Base-by-base conservation (phyloP, 1,140 invertebrate species). In the Oreohelix idahoensis region DNA sequence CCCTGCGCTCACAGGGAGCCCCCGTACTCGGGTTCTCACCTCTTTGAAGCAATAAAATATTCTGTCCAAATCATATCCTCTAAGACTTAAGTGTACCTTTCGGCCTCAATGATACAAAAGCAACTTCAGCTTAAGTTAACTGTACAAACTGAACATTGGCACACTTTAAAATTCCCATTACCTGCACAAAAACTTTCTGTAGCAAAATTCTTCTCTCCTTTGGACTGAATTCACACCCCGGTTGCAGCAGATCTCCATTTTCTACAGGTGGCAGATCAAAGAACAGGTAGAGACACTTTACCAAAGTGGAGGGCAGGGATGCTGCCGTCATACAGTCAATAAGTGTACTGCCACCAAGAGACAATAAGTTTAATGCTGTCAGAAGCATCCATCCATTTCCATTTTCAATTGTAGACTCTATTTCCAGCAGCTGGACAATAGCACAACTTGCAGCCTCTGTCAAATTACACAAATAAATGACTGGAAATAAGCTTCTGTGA, bases 271-370 rank as follows among this genome's bases (percentile, higher is more conserved):
- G 98, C 71, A 99, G 94, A 94, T 99, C 98, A 93, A 99, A 99
- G 93, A 99, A 99, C 83, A 99, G 93, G 92, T 99, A 99, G 49
- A 99, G 94, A 94, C 98, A 99, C 94, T 99, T 99, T 10, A 99
- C 98, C 89, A 99, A 94, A 45, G 98, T 99, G 82, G 97, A 99
- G 53, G 98, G 98, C 85, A 99, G 96, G 35, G 97, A 96, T 73
- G 96, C 96, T 74, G 96, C 96, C 79, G 98, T 98, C 97, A 99
- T 98, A 53, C 98, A 92, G 87, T 94, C 93, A 58, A 94, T 92
- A 20, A 93, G 85, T 29, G 88, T 89, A 75, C 89, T 88, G 26
- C 84, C 85, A 4, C 91, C 96, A 80, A 97, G 96, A 77, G 98
- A 94, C 26, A 99, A 93, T 13, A 94, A 88, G 94, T 99, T 99